Conservation (phyloP, 2,888 invertebrate species). For the Stenchaetothrips biformis region DNA sequence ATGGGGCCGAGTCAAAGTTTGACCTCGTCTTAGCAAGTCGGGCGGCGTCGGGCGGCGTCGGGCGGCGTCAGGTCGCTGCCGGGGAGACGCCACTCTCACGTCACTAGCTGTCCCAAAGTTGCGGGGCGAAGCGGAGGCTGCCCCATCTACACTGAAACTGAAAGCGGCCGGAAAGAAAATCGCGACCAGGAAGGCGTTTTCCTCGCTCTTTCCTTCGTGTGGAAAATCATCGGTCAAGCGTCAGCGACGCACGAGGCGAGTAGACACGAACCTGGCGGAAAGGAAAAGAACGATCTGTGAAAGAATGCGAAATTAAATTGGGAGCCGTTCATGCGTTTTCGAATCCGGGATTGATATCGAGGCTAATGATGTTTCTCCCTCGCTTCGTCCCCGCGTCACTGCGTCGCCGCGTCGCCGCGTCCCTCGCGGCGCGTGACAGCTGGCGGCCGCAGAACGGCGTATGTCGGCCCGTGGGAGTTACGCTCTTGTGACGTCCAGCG, state of each 20-base stretch:
- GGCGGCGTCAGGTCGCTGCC: slow-evolving; percentile 3
- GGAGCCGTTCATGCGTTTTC: slow-evolving; percentile 2
- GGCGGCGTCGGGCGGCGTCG: not conserved
- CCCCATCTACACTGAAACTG: not conserved
- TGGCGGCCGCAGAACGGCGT: not conserved
- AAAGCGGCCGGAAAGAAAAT: not conserved
- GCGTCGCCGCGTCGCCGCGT: not conserved
- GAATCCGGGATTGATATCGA: not conserved
- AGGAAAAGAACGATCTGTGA: not conserved
- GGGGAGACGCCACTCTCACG: not conserved
- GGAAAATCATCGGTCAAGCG: not conserved
- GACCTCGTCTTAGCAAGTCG: not conserved
- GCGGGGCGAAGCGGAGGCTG: not conserved
- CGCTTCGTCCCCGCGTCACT: not conserved
- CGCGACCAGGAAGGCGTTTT: not conserved
- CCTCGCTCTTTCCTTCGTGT: not conserved
- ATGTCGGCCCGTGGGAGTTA: too few species aligned
- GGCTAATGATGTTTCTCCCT: slow-evolving; percentile 13
- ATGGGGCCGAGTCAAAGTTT: not conserved
- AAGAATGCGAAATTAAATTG: not conserved
- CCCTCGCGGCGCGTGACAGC: not conserved
- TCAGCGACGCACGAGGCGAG: not conserved
- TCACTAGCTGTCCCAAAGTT: slow-evolving; percentile 12
- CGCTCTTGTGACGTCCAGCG: not conserved
- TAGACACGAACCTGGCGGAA: not conserved